These are phyloP conservation scores for Crotalus viridis DNA, from an alignment of 2,113 vertebrate genomes.

Conservation along the genomic window DNA sequence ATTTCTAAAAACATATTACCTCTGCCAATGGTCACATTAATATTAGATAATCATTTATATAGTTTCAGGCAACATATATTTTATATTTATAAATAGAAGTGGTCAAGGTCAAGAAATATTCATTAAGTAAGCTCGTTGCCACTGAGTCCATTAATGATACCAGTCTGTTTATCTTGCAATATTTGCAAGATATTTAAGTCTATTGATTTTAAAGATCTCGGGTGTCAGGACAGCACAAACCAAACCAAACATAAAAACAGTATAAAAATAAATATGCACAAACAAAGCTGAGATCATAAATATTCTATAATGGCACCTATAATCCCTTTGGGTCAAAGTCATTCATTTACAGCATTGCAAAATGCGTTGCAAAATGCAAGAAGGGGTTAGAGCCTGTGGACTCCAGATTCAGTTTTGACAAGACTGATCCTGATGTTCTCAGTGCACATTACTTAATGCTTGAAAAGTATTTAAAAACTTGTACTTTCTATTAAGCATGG, in stretches of 20 bases:
- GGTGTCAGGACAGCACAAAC: neutral
- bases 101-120: neutral
- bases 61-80: neutral
- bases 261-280: neutral
- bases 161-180: neutral
- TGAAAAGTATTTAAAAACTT: neutral
- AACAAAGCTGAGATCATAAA: neutral
- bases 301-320: neutral
- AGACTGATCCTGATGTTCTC: neutral
- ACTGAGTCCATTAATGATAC: neutral
- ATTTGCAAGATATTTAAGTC: neutral
- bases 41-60: conserved; percentile 2
- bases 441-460: neutral
- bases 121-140: neutral
- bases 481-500: neutral
- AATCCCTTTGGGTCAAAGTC: neutral
- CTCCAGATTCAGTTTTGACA: neutral
- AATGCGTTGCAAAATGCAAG: neutral
- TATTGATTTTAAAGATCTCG: neutral
- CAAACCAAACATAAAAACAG: neutral
- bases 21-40: neutral
- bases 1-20: neutral
- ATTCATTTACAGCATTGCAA: neutral
- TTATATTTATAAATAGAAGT: neutral
- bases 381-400: neutral